phyloP scores from a whole-genome alignment of 2,113 vertebrate species.

The Dipodomys merriami region DNA sequence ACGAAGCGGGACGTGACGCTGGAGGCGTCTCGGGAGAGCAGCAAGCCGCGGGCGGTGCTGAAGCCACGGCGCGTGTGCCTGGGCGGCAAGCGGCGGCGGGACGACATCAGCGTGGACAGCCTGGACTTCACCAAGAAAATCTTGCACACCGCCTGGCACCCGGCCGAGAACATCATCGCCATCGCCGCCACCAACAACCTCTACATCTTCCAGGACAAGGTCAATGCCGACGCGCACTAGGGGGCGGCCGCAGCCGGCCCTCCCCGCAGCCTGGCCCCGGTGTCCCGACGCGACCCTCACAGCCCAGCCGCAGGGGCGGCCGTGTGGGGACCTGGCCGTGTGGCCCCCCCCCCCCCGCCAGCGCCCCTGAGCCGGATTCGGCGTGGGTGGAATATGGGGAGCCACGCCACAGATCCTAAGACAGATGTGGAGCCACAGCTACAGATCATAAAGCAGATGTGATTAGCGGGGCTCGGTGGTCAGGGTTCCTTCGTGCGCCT shows the following conservation, averaged over 20 bases:
- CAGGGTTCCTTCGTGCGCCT: background rate
- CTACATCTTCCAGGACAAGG: slow-evolving; percentile 99
- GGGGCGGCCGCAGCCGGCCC: background rate
- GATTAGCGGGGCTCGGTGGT: background rate
- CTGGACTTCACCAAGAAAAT: slow-evolving; percentile 99
- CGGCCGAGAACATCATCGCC: slow-evolving; percentile 98
- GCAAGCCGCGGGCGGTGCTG: slow-evolving; percentile 95
- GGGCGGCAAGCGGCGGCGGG: slow-evolving; percentile 94
- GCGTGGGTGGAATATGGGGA: no score
- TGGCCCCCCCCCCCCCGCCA: slow-evolving; percentile 64
- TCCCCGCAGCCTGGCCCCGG: slow-evolving; percentile 48
- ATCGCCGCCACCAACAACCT: slow-evolving; percentile 99
- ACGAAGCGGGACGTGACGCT: slow-evolving; percentile 96
- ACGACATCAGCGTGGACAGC: slow-evolving; percentile 98
- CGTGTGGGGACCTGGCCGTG: background rate
- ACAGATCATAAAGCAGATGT: slow-evolving; percentile 1
- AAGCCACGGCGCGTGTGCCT: slow-evolving; percentile 95
- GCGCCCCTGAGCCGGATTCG: background rate
- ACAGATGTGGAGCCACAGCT: slow-evolving; percentile 56
- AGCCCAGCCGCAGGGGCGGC: slow-evolving; percentile 80
- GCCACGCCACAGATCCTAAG: slow-evolving; percentile 48
- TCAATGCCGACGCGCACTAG: slow-evolving; percentile 97
- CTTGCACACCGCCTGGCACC: slow-evolving; percentile 98
- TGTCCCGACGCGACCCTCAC: slow-evolving; percentile 77
- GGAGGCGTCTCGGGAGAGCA: slow-evolving; percentile 97